These are phyloP conservation scores for Drosophila obscura DNA, from an alignment of 1,140 invertebrate species.

Conservation along the genomic window DNA sequence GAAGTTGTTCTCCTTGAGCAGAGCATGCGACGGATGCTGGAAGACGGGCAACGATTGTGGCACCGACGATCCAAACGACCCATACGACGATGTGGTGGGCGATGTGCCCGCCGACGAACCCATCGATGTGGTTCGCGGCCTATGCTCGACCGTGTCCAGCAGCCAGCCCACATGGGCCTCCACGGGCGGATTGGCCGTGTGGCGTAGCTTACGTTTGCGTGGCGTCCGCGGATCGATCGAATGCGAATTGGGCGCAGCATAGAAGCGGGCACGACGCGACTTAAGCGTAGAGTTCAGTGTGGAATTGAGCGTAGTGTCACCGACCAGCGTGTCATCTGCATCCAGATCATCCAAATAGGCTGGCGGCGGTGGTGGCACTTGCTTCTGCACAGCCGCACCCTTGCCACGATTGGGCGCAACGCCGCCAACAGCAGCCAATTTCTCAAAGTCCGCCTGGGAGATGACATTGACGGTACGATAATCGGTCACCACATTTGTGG, in stretches of 20 bases:
- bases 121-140: constrained; percentile 89
- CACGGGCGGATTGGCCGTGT: constrained; percentile 95
- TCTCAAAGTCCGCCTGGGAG: constrained; percentile 93
- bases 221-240: constrained; percentile 87
- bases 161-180: constrained; percentile 99
- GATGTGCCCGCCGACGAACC: constrained; percentile 90
- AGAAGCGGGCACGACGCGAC: constrained; percentile 89
- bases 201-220: constrained; percentile 95
- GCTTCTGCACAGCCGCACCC: constrained; percentile 83
- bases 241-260: constrained; percentile 95
- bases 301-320: constrained; percentile 71
- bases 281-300: constrained; percentile 69
- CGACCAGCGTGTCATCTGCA: constrained; percentile 61
- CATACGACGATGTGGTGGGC: constrained; percentile 90
- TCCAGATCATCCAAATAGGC: constrained; percentile 64
- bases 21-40: constrained; percentile 97
- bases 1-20: constrained; percentile 98
- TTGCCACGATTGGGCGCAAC: constrained; percentile 82
- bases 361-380: constrained; percentile 91
- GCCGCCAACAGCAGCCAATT: constrained; percentile 87
- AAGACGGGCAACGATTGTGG: constrained; percentile 94
- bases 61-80: constrained; percentile 90
- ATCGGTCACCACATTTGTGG: constrained; percentile 84
- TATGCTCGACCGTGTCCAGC: constrained; percentile 94
- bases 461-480: constrained; percentile 96